phyloP scores from a whole-genome alignment of 2,113 vertebrate genomes.

The Urocitellus parryii region DNA sequence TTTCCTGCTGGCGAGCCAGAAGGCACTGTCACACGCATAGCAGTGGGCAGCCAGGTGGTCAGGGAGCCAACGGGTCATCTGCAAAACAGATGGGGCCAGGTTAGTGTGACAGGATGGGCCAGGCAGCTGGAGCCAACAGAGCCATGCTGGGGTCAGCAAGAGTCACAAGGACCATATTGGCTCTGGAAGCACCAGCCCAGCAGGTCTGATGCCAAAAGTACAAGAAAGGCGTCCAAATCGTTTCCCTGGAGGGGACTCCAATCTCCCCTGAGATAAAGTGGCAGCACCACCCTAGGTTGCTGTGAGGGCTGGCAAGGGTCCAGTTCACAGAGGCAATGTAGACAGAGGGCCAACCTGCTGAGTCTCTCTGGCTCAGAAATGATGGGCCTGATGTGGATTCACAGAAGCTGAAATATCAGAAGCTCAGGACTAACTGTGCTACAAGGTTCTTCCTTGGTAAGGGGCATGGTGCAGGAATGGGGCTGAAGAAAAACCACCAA shows the following conservation, averaged over 20 bases:
- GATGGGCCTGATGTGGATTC: slow-evolving; percentile 23
- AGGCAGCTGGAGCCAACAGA: neutral
- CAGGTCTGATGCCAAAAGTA: slow-evolving; percentile 42
- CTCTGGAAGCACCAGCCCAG: slow-evolving; percentile 45
- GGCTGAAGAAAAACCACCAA: slow-evolving; percentile 66
- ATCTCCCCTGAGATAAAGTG: slow-evolving; percentile 19
- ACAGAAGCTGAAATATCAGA: slow-evolving; percentile 16
- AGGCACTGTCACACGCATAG: slow-evolving; percentile 96
- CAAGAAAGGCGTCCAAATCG: slow-evolving; percentile 67
- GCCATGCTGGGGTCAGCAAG: neutral
- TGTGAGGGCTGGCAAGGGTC: neutral
- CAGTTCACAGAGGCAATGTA: slow-evolving; percentile 49
- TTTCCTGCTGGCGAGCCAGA: slow-evolving; percentile 97
- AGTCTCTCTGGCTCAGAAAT: slow-evolving; percentile 77
- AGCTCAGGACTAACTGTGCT: slow-evolving; percentile 45
- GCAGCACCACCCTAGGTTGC: slow-evolving; percentile 37
- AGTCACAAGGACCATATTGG: neutral
- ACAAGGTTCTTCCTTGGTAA: slow-evolving; percentile 29
- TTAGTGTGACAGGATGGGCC: neutral
- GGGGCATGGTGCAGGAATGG: slow-evolving; percentile 26
- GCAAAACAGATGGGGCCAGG: slow-evolving; percentile 67
- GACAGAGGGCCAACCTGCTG: slow-evolving; percentile 60
- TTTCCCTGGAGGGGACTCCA: slow-evolving; percentile 36
- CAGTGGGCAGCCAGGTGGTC: slow-evolving; percentile 97
- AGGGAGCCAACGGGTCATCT: slow-evolving; percentile 98